Conservation (phyloP, 1,140 invertebrate genomes). For the Drosophila teissieri region DNA sequence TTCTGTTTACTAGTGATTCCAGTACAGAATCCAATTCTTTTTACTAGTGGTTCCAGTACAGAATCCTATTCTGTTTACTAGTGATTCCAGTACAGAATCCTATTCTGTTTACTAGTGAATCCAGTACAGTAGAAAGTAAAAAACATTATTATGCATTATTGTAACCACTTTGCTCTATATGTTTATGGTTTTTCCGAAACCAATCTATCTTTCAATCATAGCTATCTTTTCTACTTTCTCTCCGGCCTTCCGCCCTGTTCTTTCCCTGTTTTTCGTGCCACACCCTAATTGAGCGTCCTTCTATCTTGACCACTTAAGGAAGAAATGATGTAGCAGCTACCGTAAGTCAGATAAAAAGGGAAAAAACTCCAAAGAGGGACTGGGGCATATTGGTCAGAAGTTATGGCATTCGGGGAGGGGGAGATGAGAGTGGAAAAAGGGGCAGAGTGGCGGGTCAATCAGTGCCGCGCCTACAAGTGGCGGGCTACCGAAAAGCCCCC, state of each 20-base stretch:
- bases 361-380: neutral
- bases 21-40: too few relatives aligned
- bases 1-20: too few relatives aligned
- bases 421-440: neutral
- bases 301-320: slow-evolving; percentile 20
- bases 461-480: slow-evolving; percentile 37
- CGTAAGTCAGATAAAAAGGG: slow-evolving; percentile 15
- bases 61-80: too few relatives aligned
- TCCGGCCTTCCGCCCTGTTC: neutral
- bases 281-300: slow-evolving; percentile 3
- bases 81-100: too few relatives aligned
- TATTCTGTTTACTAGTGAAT: too few relatives aligned
- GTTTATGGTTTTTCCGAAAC: neutral
- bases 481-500: slow-evolving; percentile 26
- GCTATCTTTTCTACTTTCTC: neutral
- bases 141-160: too few relatives aligned
- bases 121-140: too few relatives aligned
- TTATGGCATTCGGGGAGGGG: neutral
- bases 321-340: slow-evolving; percentile 24
- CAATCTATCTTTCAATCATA: neutral
- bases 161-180: neutral
- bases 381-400: slow-evolving; percentile 3
- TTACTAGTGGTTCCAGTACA: too few relatives aligned
- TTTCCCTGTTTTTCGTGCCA: neutral
- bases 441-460: slow-evolving; percentile 8